phyloP scores from a whole-genome alignment of 2,888 invertebrate species.

The Myathropa florea region DNA sequence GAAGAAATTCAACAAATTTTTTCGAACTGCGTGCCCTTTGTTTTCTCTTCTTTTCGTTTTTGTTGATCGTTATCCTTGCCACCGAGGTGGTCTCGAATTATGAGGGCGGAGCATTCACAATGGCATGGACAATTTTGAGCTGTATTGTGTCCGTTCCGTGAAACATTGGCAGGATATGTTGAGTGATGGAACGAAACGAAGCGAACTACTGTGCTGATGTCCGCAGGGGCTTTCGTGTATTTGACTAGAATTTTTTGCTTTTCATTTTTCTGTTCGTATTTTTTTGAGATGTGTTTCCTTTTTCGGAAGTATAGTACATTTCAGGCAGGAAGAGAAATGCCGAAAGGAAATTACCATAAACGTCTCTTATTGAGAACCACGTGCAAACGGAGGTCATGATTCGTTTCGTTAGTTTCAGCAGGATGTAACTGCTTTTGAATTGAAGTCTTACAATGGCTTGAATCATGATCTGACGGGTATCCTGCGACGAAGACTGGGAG shows the following conservation, averaged over 20 bases:
- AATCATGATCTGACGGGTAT: no score
- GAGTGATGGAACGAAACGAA: background rate
- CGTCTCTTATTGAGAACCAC: no score
- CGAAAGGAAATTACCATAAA: no score
- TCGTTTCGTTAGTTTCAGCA: no score
- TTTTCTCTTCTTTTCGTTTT: background rate
- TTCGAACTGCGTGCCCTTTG: background rate
- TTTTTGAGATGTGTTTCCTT: no score
- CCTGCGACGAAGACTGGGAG: no score
- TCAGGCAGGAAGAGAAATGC: no score
- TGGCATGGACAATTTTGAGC: background rate
- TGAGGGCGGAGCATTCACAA: no score
- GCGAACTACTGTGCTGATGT: background rate
- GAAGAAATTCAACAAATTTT: background rate
- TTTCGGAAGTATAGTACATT: no score
- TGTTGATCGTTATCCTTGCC: background rate
- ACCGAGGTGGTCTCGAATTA: background rate
- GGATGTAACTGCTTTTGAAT: no score
- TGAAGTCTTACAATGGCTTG: no score
- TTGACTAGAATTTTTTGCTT: background rate
- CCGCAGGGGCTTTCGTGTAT: background rate
- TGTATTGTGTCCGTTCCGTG: background rate
- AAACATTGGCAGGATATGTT: slow-evolving; percentile 4
- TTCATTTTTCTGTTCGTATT: background rate
- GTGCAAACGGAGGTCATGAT: no score